These are phyloP conservation scores for Agrypnus murinus DNA, from an alignment of 2,888 invertebrate species.

Conservation along the genomic window DNA sequence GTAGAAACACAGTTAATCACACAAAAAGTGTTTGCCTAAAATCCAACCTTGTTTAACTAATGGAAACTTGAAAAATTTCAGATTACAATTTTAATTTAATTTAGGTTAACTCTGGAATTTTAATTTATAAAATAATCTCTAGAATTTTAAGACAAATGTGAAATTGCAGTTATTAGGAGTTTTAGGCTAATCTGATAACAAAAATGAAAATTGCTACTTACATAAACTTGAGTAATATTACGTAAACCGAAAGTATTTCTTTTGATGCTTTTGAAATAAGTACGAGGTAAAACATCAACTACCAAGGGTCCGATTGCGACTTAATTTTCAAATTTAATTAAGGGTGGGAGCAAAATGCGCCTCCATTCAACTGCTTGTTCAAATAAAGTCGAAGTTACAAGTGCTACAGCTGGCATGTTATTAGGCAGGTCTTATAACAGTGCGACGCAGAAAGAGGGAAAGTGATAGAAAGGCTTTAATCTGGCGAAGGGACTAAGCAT, in stretches of 20 bases:
- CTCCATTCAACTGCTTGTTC: conserved; percentile 25
- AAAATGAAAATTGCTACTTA: too few species aligned
- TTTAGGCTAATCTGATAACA: too few species aligned
- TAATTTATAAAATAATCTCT: too few species aligned
- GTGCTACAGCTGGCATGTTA: conserved; percentile 32
- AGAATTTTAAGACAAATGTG: too few species aligned
- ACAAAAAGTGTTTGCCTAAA: too few species aligned
- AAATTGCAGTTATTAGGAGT: too few species aligned
- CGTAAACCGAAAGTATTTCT: neutral
- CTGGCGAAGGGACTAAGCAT: conserved; percentile 17
- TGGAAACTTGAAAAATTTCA: too few species aligned
- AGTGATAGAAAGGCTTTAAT: conserved; percentile 30
- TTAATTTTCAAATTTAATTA: conserved; percentile 33
- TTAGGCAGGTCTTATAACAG: conserved; percentile 31
- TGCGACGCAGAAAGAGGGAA: conserved; percentile 21
- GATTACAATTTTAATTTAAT: too few species aligned
- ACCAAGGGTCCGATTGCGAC: conserved; percentile 19
- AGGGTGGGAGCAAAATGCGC: conserved; percentile 24
- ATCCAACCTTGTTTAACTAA: too few species aligned
- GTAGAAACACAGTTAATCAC: too few species aligned
- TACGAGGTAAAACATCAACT: conserved; percentile 15
- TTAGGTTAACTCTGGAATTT: too few species aligned
- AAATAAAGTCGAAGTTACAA: conserved; percentile 33
- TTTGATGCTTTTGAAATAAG: conserved; percentile 6
- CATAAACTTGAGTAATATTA: conserved; percentile 1